Evolutionary conservation across 2,113 vertebrate species (phyloP).

Genomic region (Propithecus coquereli): DNA sequence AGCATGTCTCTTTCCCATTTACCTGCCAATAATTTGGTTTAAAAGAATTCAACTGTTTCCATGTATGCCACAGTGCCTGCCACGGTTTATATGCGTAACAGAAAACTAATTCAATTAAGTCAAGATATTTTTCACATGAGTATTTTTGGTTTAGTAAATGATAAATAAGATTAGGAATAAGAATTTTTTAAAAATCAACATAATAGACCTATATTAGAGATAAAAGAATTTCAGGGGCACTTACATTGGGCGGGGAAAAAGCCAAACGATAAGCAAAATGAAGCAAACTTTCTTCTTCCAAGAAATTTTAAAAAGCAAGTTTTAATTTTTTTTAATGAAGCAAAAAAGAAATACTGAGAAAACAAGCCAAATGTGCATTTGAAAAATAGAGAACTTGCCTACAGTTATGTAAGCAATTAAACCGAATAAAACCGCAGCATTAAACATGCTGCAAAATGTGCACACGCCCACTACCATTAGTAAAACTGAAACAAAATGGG

Average conservation of each 20-base stretch:
- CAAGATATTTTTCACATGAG: neutral
- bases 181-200: neutral
- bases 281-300: conserved; percentile 36
- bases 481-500: conserved; percentile 11
- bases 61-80: neutral
- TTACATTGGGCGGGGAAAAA: neutral
- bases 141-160: conserved; percentile 28
- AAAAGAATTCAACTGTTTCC: neutral
- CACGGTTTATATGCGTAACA: neutral
- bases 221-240: neutral
- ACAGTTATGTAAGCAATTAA: conserved; percentile 50
- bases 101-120: neutral
- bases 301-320: conserved; percentile 24
- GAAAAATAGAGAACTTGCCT: conserved; percentile 1
- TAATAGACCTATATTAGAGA: neutral
- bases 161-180: conserved; percentile 24
- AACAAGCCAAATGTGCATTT: neutral
- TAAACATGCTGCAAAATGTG: neutral
- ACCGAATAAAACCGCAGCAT: neutral
- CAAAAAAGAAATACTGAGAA: conserved; percentile 24
- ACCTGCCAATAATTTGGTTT: neutral
- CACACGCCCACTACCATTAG: neutral
- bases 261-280: neutral
- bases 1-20: neutral
- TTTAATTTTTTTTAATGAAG: conserved; percentile 29